Evolutionary conservation across 2,888 invertebrate species (phyloP), one percentile per base, ranked within the genome.

Genomic region (Andrena minutula): DNA sequence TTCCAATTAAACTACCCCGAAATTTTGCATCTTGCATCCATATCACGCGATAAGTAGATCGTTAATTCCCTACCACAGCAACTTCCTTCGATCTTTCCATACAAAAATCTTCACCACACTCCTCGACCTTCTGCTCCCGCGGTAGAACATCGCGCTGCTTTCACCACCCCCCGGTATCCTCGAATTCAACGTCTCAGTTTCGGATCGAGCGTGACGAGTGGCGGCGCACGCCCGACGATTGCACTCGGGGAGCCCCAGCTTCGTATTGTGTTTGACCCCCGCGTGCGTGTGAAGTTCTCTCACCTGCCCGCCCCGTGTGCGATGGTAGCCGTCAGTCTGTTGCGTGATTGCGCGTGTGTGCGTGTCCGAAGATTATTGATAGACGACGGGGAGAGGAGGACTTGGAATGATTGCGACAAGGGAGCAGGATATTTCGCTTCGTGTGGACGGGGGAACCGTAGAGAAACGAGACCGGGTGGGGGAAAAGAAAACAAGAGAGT

Each of bases 311-410:
- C 80, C 74, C 79, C 82, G 74, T 79, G 82, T 88, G 86, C 78
- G 80, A 88, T 82, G 81, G 86, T 82, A 85, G 86, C 82, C 83
- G 76, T 81, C 83, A 79, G 75, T 85, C 63, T 86, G 84, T 66
- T 71, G 85, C 69, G 86, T 74, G 84, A 72, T 75, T 79, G 85
- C 75, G 87, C 81, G 83, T 61, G 89, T 78, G 84, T 81, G 86
- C 77, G 88, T 79, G 85, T 86, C 65, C 41, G 60, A 70, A 69
- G 75, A 77, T 71, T 23, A 64, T 77, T 63, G 81, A 75, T 63
- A 79, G 73, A 60, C 80, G 41, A 53, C 69, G 61, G 56, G 73
- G 68, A 75, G 76, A 80, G 85, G 83, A 85, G 81, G 84, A 41
- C 41, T 83, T 86, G 69, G 88, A 84, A 85, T 82, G 82, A 70